Evolutionary conservation across 2,888 invertebrate species (phyloP).

Genomic region (Agonopterix subpropinquella): DNA sequence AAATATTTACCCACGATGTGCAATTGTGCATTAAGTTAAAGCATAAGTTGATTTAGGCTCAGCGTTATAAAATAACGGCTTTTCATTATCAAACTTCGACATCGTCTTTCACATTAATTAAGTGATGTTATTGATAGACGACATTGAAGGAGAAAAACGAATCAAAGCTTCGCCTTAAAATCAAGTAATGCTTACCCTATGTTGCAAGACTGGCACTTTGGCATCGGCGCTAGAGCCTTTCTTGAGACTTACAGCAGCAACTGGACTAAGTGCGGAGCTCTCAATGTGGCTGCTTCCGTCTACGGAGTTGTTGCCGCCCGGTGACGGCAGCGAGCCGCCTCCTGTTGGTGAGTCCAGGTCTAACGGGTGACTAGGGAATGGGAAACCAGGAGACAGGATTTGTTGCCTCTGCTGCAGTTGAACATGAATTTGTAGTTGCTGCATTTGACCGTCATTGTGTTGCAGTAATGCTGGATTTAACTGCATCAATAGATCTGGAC

Average conservation of each 20-base stretch:
- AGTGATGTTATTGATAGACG: slow-evolving; percentile 21
- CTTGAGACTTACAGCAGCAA: slow-evolving; percentile 81
- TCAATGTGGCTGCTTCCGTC: slow-evolving; percentile 79
- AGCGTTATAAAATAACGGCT: slow-evolving; percentile 54
- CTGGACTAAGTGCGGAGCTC: slow-evolving; percentile 77
- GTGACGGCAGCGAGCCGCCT: slow-evolving; percentile 86
- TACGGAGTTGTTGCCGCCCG: slow-evolving; percentile 83
- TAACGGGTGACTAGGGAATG: slow-evolving; percentile 79
- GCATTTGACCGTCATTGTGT: slow-evolving; percentile 76
- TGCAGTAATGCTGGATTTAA: slow-evolving; percentile 72
- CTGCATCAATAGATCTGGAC: slow-evolving; percentile 77
- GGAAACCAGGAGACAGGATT: slow-evolving; percentile 75
- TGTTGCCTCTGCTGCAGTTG: slow-evolving; percentile 81
- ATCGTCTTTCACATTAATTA: slow-evolving; percentile 31
- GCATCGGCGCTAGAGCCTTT: slow-evolving; percentile 77
- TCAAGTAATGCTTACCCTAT: slow-evolving; percentile 88
- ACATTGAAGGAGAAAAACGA: slow-evolving; percentile 50
- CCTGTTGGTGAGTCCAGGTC: slow-evolving; percentile 85
- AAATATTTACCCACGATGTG: slow-evolving; percentile 3
- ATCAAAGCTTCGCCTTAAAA: slow-evolving; percentile 75
- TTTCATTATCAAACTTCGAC: slow-evolving; percentile 42
- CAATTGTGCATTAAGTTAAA: slow-evolving; percentile 53
- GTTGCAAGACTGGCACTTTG: slow-evolving; percentile 83
- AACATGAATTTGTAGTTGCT: slow-evolving; percentile 81
- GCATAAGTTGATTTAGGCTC: slow-evolving; percentile 75